Base-by-base conservation (phyloP, 1,140 invertebrate genomes). In the Drosophila elegans region DNA sequence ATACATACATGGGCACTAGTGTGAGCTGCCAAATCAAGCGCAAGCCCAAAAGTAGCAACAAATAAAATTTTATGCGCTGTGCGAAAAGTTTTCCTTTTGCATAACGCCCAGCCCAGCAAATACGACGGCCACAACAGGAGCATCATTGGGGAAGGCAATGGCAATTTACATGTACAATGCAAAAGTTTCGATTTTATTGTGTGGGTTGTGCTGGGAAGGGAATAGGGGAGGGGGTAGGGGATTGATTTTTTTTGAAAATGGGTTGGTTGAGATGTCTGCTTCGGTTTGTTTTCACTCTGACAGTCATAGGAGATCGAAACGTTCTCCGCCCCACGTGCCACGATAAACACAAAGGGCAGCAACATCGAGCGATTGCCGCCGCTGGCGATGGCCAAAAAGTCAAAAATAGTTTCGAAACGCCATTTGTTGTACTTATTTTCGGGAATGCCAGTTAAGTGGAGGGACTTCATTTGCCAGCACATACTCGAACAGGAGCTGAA, bases 181-280 rank as follows among this genome's bases (percentile, higher is more conserved):
- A 86, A 89, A 89, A 89, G 84, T 89, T 89, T 89, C 84, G 84
- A 89, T 89, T 89, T 89, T 89, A 89, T 89, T 89, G 84, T 89
- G 73, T 74, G 76, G 62, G 71, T 59, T 74, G 16, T 21, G 16
- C 16, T 55, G 51, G 27, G 34, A 4, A 10, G 29, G 64, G n/a
- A n/a, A 41, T n/a, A 10, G 2, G 32, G 4, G 13, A 5, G 7
- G 57, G 12, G 52, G 48, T 10, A 10, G 38, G 6, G 4, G 9
- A 2, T 9, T 44, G 12, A 4, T 12, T 36, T 36, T 34, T 45
- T 21, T 21, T 21, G 16, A 21, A 21, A 21, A 21, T 21, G 16
- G 16, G 16, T 21, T 51, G 74, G 60, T 60, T 54, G 67, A 60
- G 80, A 78, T 89, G 84, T 89, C 80, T 84, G 84, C 77, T 84